phyloP scores from a whole-genome alignment of 2,888 invertebrate species.

The Callosobruchus maculatus region DNA sequence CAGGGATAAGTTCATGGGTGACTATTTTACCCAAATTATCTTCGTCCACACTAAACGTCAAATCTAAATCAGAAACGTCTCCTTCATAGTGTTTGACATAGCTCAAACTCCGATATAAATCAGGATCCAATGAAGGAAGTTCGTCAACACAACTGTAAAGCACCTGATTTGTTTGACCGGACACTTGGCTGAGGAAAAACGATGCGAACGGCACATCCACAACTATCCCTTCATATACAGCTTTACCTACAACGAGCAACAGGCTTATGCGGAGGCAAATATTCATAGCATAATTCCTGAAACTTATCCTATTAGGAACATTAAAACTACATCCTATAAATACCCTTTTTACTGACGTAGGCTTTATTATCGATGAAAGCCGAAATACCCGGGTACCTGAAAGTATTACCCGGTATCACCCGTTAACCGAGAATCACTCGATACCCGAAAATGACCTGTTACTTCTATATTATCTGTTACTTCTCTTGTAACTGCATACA shows the following conservation, averaged over 20 bases:
- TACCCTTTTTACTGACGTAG: no score
- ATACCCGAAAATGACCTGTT: no score
- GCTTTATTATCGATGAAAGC: no score
- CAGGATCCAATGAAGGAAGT: constrained; percentile 92
- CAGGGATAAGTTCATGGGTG: constrained; percentile 93
- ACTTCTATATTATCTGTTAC: no score
- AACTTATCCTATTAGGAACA: no score
- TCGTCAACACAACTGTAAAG: constrained; percentile 98
- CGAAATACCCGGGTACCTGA: no score
- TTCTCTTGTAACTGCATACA: no score
- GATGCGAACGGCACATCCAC: constrained; percentile 98
- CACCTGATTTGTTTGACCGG: constrained; percentile 89
- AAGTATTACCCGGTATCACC: no score
- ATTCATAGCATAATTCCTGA: no score
- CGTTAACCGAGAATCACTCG: no score
- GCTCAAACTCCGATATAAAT: constrained; percentile 91
- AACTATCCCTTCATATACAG: constrained; percentile 97
- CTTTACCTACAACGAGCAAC: constrained; percentile 50
- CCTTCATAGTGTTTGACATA: constrained; percentile 93
- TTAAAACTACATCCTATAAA: no score
- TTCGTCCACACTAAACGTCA: constrained; percentile 96
- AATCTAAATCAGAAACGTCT: constrained; percentile 87
- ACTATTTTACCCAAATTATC: constrained; percentile 90
- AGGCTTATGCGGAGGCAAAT: no score
- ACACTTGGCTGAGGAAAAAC: constrained; percentile 94